Conservation (phyloP, 2,888 invertebrate species). For the Drosophila meridionalis region DNA sequence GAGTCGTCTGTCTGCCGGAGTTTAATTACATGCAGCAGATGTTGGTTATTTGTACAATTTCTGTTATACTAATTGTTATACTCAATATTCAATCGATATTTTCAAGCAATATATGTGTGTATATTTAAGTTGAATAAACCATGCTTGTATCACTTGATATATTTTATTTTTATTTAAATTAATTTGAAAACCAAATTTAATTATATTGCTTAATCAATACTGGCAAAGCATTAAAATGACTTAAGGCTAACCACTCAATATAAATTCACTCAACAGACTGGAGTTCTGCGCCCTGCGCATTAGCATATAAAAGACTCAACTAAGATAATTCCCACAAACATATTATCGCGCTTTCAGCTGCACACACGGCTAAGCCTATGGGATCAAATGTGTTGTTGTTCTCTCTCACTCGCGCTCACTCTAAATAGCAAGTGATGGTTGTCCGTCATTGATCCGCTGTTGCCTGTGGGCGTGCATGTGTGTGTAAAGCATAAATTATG, state of each 20-base stretch:
- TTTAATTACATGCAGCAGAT: slow-evolving; percentile 6
- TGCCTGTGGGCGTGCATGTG: neutral
- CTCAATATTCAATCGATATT: slow-evolving; percentile 1
- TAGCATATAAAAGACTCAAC: neutral
- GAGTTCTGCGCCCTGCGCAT: neutral
- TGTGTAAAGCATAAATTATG: neutral
- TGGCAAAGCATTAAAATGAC: neutral
- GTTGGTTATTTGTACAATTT: neutral
- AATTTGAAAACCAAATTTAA: neutral
- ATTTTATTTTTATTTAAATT: neutral
- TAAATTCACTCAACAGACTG: neutral
- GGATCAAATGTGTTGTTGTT: neutral
- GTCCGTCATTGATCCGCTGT: neutral
- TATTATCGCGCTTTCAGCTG: neutral
- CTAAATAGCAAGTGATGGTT: neutral
- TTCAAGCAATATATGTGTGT: neutral
- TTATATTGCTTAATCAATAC: neutral
- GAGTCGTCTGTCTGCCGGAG: neutral
- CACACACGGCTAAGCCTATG: neutral
- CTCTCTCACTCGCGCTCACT: neutral
- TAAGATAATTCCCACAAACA: neutral
- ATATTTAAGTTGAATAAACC: neutral
- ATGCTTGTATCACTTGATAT: neutral
- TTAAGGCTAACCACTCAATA: neutral
- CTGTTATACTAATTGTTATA: slow-evolving; percentile 1